Evolutionary conservation across 2,797 vertebrate genomes (phyloP).

Genomic region (Scleropages formosus): DNA sequence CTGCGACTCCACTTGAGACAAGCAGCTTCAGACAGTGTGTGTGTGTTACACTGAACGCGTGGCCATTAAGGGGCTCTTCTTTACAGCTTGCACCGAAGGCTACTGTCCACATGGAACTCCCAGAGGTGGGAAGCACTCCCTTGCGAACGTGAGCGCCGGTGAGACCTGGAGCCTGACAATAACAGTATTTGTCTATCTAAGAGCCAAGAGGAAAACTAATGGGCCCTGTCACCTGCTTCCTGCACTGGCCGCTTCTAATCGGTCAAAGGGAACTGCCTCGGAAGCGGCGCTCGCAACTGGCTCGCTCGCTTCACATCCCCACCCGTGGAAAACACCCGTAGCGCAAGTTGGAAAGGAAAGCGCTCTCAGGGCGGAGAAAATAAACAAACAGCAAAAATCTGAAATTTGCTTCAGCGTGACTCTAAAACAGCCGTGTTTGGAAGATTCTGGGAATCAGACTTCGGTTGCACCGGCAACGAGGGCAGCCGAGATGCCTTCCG

Average conservation of each 20-base stretch:
- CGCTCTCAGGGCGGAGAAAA: not conserved
- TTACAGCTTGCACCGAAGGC: no score
- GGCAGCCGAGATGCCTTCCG: constrained; percentile 56
- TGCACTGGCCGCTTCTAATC: constrained; percentile 43
- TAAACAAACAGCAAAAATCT: not conserved
- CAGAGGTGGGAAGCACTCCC: no score
- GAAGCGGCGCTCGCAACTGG: not conserved
- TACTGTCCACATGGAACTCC: not conserved
- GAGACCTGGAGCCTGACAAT: constrained; percentile 58
- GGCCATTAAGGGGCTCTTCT: no score
- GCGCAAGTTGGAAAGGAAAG: no score
- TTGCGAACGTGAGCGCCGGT: constrained; percentile 33
- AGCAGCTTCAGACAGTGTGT: no score
- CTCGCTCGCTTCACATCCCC: no score
- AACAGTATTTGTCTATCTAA: constrained; percentile 57
- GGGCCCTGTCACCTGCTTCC: constrained; percentile 55
- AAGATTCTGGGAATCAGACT: constrained; percentile 23
- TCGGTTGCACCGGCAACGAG: constrained; percentile 46
- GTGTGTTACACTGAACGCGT: no score
- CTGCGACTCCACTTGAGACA: no score
- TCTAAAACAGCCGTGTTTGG: constrained; percentile 34
- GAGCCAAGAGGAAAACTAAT: constrained; percentile 68
- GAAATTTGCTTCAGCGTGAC: constrained; percentile 35
- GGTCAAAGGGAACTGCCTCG: constrained; percentile 4
- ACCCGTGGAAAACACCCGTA: no score